These are phyloP conservation scores for Drosophila mimica DNA, from an alignment of 2,888 invertebrate genomes.

Conservation along the genomic window DNA sequence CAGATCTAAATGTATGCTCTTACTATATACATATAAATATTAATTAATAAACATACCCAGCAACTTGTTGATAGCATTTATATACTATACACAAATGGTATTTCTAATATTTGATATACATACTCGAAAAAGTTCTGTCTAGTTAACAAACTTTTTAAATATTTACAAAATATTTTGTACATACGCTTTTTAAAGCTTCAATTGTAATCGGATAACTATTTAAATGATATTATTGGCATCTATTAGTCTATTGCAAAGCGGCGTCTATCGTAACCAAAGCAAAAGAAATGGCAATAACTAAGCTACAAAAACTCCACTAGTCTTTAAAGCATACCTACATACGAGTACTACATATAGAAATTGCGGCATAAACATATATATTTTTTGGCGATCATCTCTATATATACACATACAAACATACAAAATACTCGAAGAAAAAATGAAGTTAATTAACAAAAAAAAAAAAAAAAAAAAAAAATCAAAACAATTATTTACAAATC, in stretches of 20 bases:
- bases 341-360: constrained; percentile 8
- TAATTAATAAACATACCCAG: constrained; percentile 17
- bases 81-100: constrained; percentile 27
- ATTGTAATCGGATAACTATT: constrained; percentile 48
- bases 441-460: constrained; percentile 56
- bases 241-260: constrained; percentile 34
- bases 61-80: constrained; percentile 58
- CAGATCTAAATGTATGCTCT: constrained; percentile 9
- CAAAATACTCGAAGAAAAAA: constrained; percentile 26
- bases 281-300: constrained; percentile 60
- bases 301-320: constrained; percentile 69
- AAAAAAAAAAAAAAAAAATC: background rate
- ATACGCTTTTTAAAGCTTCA: constrained; percentile 79
- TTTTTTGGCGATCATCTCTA: constrained; percentile 72
- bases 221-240: constrained; percentile 26
- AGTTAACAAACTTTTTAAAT: constrained; percentile 77
- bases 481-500: constrained; percentile 76
- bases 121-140: constrained; percentile 45
- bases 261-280: constrained; percentile 56
- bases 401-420: constrained; percentile 28
- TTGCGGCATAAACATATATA: constrained; percentile 50
- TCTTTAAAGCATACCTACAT: constrained; percentile 34
- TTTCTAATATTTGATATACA: constrained; percentile 47
- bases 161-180: constrained; percentile 80
- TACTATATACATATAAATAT: constrained; percentile 12